Conservation (phyloP, 1,140 invertebrate species). For the Arctopsyche grandis region DNA sequence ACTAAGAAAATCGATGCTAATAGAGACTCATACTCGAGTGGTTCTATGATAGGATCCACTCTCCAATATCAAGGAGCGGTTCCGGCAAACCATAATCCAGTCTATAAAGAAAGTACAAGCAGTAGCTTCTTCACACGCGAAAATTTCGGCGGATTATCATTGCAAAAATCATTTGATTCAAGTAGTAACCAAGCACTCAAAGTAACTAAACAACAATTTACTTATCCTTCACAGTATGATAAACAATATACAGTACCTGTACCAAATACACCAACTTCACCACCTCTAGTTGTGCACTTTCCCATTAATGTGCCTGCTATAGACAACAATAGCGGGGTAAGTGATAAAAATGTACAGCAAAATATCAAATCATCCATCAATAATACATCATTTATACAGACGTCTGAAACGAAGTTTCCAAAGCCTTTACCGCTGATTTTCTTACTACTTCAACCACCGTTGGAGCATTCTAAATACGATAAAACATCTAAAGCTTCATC, state of each 20-base stretch:
- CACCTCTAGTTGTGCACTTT: slow-evolving; percentile 41
- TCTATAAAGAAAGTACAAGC: slow-evolving; percentile 9
- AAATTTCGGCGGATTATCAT: slow-evolving; percentile 23
- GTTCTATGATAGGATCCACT: not conserved
- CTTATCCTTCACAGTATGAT: slow-evolving; percentile 49
- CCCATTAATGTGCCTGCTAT: slow-evolving; percentile 51
- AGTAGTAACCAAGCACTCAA: slow-evolving; percentile 44
- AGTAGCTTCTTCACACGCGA: not conserved
- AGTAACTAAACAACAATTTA: slow-evolving; percentile 53
- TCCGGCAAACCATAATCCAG: slow-evolving; percentile 25
- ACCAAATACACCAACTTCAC: slow-evolving; percentile 26
- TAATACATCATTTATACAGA: not conserved
- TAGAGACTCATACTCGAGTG: slow-evolving; percentile 8
- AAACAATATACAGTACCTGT: slow-evolving; percentile 49
- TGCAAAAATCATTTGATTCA: slow-evolving; percentile 39
- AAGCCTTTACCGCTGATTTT: slow-evolving; percentile 42
- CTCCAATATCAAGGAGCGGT: slow-evolving; percentile 41
- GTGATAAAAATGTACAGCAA: slow-evolving; percentile 35
- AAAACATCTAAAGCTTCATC: not conserved
- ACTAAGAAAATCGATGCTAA: not conserved
- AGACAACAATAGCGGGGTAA: slow-evolving; percentile 45
- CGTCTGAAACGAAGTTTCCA: slow-evolving; percentile 21
- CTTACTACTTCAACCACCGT: slow-evolving; percentile 46
- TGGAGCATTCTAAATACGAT: slow-evolving; percentile 9
- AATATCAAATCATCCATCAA: slow-evolving; percentile 32